A percentile compares a stretch with the other conserved stretches of the same genome.
Evolutionary conservation across 2,888 invertebrate species (phyloP).

Genomic region (Dione juno): DNA sequence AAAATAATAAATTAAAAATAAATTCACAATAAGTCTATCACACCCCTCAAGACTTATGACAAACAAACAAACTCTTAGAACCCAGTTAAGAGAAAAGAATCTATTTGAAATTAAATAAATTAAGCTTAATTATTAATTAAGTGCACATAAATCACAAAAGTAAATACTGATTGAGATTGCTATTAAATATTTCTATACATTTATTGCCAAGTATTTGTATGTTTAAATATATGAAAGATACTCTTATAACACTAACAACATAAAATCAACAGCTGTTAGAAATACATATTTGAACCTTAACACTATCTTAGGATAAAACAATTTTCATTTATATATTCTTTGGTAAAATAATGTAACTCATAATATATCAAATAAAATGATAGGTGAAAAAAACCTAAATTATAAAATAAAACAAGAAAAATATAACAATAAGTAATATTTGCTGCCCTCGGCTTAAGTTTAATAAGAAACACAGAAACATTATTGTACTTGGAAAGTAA

Average conservation of each 20-base stretch:
- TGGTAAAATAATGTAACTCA: slow-evolving; percentile 19
- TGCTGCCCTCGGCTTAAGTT: not conserved
- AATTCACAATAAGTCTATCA: not conserved
- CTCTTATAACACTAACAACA: slow-evolving; percentile 18
- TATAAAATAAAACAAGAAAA: not conserved
- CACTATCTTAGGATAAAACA: slow-evolving; percentile 1
- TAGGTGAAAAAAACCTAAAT: not conserved
- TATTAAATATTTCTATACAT: slow-evolving; percentile 1
- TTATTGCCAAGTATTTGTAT: slow-evolving; percentile 13
- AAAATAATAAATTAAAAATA: not conserved
- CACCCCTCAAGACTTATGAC: not conserved
- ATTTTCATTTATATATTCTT: slow-evolving; percentile 3
- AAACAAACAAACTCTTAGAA: not conserved
- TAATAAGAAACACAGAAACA: not conserved
- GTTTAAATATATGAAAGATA: slow-evolving; percentile 3
- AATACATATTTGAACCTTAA: slow-evolving; percentile 9
- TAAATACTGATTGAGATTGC: slow-evolving; percentile 5
- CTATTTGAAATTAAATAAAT: slow-evolving; percentile 12
- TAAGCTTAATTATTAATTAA: slow-evolving; percentile 16
- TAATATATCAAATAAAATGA: not conserved
- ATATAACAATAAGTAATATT: not conserved
- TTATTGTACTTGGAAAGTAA: slow-evolving; percentile 10
- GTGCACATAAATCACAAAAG: slow-evolving; percentile 13
- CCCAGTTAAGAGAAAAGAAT: not conserved
- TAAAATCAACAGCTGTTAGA: slow-evolving; percentile 10